These are phyloP conservation scores for Neomorphus geoffroyi DNA, from an alignment of 2,797 vertebrate species.

Conservation along the genomic window DNA sequence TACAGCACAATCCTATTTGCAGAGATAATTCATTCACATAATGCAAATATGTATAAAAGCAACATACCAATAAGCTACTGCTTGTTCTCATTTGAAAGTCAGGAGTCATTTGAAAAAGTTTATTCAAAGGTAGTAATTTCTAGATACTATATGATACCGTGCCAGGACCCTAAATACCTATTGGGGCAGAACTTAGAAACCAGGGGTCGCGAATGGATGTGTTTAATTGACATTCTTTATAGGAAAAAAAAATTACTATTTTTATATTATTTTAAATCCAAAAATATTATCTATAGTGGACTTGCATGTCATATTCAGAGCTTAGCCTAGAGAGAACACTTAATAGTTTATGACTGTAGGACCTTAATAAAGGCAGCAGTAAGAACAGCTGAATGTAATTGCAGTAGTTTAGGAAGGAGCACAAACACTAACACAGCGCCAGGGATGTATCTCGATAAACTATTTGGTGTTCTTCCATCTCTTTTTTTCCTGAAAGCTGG, in stretches of 20 bases:
- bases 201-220: background rate
- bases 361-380: background rate
- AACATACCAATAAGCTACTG: background rate
- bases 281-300: background rate
- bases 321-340: background rate
- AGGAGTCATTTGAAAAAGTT: background rate
- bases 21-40: background rate
- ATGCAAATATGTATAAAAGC: conserved; percentile 17
- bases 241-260: background rate
- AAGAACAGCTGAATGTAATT: background rate
- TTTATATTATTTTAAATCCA: background rate
- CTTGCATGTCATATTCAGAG: background rate
- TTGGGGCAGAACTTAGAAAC: background rate
- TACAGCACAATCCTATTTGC: conserved; percentile 4
- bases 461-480: background rate
- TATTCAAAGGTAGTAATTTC: background rate
- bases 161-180: background rate
- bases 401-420: background rate
- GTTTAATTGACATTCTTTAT: background rate
- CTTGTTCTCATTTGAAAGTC: background rate
- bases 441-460: background rate
- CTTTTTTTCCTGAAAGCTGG: background rate
- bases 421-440: background rate
- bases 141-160: background rate
- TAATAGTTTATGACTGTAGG: background rate